Percentiles rank a stretch among this genome's conserved stretches.
These are phyloP conservation scores for Sisor rabdophorus DNA, from an alignment of 2,113 vertebrate species.

Conservation along the genomic window DNA sequence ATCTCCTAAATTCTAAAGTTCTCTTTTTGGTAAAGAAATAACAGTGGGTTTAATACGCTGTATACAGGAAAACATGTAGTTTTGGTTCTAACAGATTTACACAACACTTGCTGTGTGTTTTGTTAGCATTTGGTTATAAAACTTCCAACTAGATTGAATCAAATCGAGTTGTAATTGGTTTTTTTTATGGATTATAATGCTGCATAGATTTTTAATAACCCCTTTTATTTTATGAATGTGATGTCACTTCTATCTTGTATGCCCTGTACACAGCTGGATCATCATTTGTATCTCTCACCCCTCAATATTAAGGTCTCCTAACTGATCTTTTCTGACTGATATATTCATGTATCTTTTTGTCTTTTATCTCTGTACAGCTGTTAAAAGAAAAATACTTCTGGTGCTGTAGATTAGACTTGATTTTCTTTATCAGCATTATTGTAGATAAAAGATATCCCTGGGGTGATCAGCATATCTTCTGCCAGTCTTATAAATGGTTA, in stretches of 20 bases:
- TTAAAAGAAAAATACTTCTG: not conserved
- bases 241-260: not conserved
- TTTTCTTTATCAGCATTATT: not conserved
- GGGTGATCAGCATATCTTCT: too few relatives aligned
- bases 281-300: not conserved
- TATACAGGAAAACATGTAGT: too few relatives aligned
- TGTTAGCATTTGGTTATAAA: too few relatives aligned
- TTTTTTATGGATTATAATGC: too few relatives aligned
- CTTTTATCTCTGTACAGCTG: not conserved
- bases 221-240: not conserved
- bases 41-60: too few relatives aligned
- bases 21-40: not conserved
- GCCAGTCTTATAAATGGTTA: not conserved
- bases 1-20: not conserved
- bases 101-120: too few relatives aligned
- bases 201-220: too few relatives aligned
- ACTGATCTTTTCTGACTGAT: not conserved
- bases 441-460: not conserved
- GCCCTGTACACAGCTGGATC: not conserved
- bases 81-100: not conserved
- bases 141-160: too few relatives aligned
- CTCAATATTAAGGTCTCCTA: not conserved
- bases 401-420: not conserved
- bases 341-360: not conserved
- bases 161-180: too few relatives aligned